Evolutionary conservation across 2,888 invertebrate genomes (phyloP).

Genomic region (Odontothrips loti): DNA sequence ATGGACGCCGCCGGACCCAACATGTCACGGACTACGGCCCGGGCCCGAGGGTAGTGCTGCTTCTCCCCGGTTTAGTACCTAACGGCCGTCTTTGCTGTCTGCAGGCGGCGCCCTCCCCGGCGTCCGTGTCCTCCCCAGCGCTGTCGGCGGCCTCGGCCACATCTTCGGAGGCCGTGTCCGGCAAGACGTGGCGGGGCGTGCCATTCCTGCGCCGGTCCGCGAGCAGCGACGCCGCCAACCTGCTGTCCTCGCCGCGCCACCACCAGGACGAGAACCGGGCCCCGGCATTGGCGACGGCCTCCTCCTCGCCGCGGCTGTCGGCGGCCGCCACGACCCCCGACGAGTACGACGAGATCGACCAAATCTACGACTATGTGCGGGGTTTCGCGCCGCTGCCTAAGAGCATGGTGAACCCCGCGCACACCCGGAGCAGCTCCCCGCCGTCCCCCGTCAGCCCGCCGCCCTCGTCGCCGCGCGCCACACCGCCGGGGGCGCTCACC

Average conservation of each 20-base stretch:
- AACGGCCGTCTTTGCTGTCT: slow-evolving; percentile 34
- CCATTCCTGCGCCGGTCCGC: slow-evolving; percentile 67
- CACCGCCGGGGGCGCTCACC: slow-evolving; percentile 48
- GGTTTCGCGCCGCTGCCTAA: slow-evolving; percentile 88
- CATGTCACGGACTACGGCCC: no score
- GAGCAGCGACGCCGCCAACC: slow-evolving; percentile 66
- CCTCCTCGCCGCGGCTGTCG: neutral
- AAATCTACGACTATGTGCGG: slow-evolving; percentile 92
- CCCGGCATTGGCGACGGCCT: slow-evolving; percentile 34
- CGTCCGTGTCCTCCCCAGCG: neutral
- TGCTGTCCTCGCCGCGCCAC: slow-evolving; percentile 49
- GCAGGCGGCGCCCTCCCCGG: slow-evolving; percentile 32
- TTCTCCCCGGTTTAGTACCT: no score
- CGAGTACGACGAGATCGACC: slow-evolving; percentile 93
- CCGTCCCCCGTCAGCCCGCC: slow-evolving; percentile 43
- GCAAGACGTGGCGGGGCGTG: slow-evolving; percentile 41
- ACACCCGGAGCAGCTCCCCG: slow-evolving; percentile 31
- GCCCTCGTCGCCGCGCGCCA: slow-evolving; percentile 54
- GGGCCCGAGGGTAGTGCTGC: no score
- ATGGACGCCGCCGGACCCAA: slow-evolving; percentile 59
- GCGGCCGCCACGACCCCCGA: slow-evolving; percentile 48
- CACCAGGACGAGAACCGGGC: slow-evolving; percentile 60
- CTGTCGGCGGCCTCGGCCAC: slow-evolving; percentile 32
- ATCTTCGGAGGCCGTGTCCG: slow-evolving; percentile 44
- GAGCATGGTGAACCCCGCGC: slow-evolving; percentile 55